Percentiles rank a stretch among this genome's conserved stretches.
Evolutionary conservation across 2,888 invertebrate genomes (phyloP).

Genomic region (Acronicta psi): DNA sequence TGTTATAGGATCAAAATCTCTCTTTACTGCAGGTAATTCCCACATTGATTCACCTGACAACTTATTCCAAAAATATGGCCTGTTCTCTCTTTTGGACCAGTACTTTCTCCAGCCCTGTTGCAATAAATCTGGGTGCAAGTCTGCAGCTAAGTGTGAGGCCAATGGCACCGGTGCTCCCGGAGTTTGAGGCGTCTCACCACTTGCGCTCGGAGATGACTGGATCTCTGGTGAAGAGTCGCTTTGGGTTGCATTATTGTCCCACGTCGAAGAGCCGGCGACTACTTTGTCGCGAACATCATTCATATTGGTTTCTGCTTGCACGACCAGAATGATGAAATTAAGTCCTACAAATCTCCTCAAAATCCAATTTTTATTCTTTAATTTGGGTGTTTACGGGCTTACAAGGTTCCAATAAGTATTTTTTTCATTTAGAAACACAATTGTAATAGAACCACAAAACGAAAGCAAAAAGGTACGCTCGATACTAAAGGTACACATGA

Average conservation of each 20-base stretch:
- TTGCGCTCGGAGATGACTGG: constrained; percentile 81
- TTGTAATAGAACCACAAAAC: constrained; percentile 80
- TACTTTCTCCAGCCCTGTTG: constrained; percentile 98
- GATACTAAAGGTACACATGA: constrained; percentile 65
- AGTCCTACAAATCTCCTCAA: constrained; percentile 13
- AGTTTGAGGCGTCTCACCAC: constrained; percentile 87
- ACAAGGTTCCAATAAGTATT: constrained; percentile 75
- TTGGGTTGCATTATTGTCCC: constrained; percentile 79
- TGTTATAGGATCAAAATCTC: constrained; percentile 96
- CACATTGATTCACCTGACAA: constrained; percentile 98
- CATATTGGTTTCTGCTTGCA: constrained; percentile 72
- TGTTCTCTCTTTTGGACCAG: constrained; percentile 98
- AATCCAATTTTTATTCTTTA: constrained; percentile 26
- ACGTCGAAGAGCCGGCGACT: constrained; percentile 83
- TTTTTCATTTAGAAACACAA: constrained; percentile 74
- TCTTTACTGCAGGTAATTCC: constrained; percentile 96
- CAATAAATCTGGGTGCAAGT: constrained; percentile 85
- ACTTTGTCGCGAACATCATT: constrained; percentile 88
- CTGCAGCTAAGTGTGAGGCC: constrained; percentile 83
- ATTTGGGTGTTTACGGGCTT: constrained; percentile 50
- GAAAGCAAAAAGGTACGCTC: constrained; percentile 60
- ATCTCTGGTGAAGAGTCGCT: constrained; percentile 84
- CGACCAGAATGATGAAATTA: constrained; percentile 22
- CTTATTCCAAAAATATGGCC: constrained; percentile 99
- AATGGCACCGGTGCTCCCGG: constrained; percentile 89